Conservation (phyloP, 2,888 invertebrate genomes). For the Mechanitis messenoides region DNA sequence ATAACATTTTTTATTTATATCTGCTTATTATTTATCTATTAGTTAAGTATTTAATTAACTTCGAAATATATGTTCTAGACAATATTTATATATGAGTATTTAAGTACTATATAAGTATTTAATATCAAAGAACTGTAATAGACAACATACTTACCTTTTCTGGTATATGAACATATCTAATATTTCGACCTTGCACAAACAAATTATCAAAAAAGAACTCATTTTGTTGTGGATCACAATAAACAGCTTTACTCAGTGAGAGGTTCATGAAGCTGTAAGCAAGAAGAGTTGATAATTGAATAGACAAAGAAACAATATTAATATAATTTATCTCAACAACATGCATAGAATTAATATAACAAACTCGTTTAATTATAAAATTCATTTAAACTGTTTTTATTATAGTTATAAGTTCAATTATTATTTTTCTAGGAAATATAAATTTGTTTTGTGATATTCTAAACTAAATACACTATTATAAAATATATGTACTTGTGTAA, state of each 20-base stretch:
- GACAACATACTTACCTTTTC: slow-evolving; percentile 56
- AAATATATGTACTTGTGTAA: too few species aligned
- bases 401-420: too few species aligned
- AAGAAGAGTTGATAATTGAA: slow-evolving; percentile 12
- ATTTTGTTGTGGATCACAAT: slow-evolving; percentile 78
- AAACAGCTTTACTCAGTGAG: slow-evolving; percentile 78
- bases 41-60: neutral
- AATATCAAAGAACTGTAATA: neutral
- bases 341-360: too few species aligned
- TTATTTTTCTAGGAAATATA: too few species aligned
- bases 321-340: too few species aligned
- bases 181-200: slow-evolving; percentile 79
- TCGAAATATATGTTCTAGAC: neutral
- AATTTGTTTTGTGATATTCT: too few species aligned
- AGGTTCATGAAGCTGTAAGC: slow-evolving; percentile 80
- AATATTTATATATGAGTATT: too few species aligned
- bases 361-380: too few species aligned
- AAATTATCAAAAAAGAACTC: slow-evolving; percentile 78
- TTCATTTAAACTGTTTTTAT: too few species aligned
- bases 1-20: neutral
- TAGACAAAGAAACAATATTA: neutral
- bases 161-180: slow-evolving; percentile 82
- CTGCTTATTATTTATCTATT: neutral
- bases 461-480: too few species aligned
- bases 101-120: neutral